Percentiles rank a stretch among this genome's conserved stretches.
Conservation (phyloP, 2,888 invertebrate genomes). For the Pseudococcus longispinus region DNA sequence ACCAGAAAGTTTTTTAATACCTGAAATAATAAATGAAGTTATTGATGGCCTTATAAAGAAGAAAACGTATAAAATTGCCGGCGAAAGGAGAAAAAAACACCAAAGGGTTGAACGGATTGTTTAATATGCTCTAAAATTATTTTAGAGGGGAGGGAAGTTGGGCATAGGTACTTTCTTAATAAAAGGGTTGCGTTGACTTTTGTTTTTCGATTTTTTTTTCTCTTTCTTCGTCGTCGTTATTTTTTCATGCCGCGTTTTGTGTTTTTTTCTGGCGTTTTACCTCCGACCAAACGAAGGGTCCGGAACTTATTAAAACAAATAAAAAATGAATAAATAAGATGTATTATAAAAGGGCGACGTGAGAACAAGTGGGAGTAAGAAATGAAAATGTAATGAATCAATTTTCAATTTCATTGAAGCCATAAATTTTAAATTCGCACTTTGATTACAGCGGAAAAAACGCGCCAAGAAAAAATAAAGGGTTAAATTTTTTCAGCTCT, state of each 20-base stretch:
- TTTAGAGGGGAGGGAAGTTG: constrained; percentile 47
- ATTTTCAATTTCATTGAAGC: constrained; percentile 56
- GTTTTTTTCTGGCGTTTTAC: constrained; percentile 36
- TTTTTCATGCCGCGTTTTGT: constrained; percentile 16
- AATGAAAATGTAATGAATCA: constrained; percentile 55
- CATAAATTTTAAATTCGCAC: constrained; percentile 55
- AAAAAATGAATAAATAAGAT: constrained; percentile 56
- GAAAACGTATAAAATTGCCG: constrained; percentile 36
- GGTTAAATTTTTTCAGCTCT: constrained; percentile 48
- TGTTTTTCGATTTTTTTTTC: constrained; percentile 38
- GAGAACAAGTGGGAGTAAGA: constrained; percentile 55
- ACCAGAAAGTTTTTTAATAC: constrained; percentile 45
- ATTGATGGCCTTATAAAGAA: constrained; percentile 45
- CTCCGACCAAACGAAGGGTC: constrained; percentile 44
- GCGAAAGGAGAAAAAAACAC: background rate
- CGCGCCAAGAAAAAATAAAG: constrained; percentile 47
- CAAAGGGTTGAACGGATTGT: constrained; percentile 53
- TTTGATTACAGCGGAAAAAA: constrained; percentile 53
- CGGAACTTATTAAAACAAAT: constrained; percentile 56
- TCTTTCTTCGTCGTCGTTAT: constrained; percentile 25
- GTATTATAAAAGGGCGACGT: constrained; percentile 47
- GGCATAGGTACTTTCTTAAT: constrained; percentile 50
- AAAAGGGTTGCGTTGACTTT: constrained; percentile 55
- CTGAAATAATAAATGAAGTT: constrained; percentile 46
- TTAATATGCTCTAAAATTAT: constrained; percentile 53